Conservation (phyloP, 2,113 vertebrate species). For the Hippocampus guttulatus region DNA sequence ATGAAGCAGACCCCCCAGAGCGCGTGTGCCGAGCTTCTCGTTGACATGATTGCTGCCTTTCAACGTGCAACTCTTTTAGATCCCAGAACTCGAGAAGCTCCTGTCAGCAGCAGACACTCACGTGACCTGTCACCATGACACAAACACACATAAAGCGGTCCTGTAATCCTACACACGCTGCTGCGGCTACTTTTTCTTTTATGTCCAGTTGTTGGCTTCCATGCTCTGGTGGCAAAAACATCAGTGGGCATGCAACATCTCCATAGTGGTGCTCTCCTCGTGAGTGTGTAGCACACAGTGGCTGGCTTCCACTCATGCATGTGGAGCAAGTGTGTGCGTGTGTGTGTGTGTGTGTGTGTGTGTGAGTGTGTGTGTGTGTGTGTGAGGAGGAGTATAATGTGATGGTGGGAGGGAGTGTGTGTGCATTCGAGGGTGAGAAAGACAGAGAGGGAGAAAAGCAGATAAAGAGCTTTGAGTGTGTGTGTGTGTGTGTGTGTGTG, state of each 20-base stretch:
- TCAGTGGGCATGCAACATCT: slow-evolving; percentile 45
- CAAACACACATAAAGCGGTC: slow-evolving; percentile 26
- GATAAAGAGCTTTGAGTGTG: neutral
- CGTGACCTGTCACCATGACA: slow-evolving; percentile 50
- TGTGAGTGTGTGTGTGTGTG: slow-evolving; percentile 28
- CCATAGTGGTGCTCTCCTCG: slow-evolving; percentile 38
- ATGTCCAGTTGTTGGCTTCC: slow-evolving; percentile 43
- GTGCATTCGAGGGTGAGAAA: slow-evolving; percentile 12
- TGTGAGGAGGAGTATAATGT: slow-evolving; percentile 27
- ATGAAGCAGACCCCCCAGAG: slow-evolving; percentile 56
- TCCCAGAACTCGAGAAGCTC: slow-evolving; percentile 38
- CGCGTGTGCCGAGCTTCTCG: slow-evolving; percentile 60
- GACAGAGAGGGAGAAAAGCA: neutral
- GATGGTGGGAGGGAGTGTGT: slow-evolving; percentile 29
- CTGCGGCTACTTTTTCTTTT: slow-evolving; percentile 24
- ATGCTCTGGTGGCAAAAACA: slow-evolving; percentile 46
- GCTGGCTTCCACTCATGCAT: slow-evolving; percentile 49
- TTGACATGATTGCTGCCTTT: slow-evolving; percentile 62
- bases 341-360: slow-evolving; percentile 31
- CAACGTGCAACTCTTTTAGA: slow-evolving; percentile 20
- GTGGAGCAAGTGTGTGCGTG: slow-evolving; percentile 20
- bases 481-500: slow-evolving; percentile 9
- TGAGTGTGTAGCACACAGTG: neutral
- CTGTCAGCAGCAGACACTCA: slow-evolving; percentile 46
- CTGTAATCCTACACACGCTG: slow-evolving; percentile 39